Conservation (phyloP, 1,140 invertebrate species). For the Oppia nitens region DNA sequence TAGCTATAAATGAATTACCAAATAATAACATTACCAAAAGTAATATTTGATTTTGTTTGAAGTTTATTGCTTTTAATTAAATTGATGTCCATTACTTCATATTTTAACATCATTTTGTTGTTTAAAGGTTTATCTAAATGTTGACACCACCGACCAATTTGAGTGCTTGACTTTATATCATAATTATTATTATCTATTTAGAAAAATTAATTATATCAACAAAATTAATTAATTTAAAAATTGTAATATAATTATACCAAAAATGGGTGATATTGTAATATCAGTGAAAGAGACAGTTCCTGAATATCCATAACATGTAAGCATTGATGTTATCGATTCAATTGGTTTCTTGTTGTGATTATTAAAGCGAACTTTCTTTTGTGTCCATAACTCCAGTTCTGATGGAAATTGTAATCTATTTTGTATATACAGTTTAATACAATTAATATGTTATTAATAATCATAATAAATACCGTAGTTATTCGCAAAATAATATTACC, state of each 20-base stretch:
- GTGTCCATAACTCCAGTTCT: conserved; percentile 19
- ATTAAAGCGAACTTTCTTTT: conserved; percentile 6
- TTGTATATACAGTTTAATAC: no score
- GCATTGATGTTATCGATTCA: conserved; percentile 20
- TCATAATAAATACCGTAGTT: no score
- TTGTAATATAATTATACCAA: conserved; percentile 6
- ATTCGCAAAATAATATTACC: no score
- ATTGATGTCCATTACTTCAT: neutral
- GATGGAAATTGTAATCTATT: conserved; percentile 20
- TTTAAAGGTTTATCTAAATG: neutral
- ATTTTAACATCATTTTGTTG: neutral
- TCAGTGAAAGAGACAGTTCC: conserved; percentile 22
- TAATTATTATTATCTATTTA: no score
- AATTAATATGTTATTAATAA: no score
- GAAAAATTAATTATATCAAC: neutral
- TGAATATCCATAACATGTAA: conserved; percentile 22
- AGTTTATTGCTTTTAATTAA: neutral
- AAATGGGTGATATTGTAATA: conserved; percentile 5
- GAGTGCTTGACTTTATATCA: neutral
- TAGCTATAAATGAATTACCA: no score
- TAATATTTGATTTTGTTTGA: conserved; percentile 6
- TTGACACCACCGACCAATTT: conserved; percentile 8
- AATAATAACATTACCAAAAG: no score
- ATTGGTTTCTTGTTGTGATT: conserved; percentile 7
- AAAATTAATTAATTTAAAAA: neutral